Evolutionary conservation across 2,797 vertebrate genomes (phyloP).

Genomic region (Gymnodraco acuticeps): DNA sequence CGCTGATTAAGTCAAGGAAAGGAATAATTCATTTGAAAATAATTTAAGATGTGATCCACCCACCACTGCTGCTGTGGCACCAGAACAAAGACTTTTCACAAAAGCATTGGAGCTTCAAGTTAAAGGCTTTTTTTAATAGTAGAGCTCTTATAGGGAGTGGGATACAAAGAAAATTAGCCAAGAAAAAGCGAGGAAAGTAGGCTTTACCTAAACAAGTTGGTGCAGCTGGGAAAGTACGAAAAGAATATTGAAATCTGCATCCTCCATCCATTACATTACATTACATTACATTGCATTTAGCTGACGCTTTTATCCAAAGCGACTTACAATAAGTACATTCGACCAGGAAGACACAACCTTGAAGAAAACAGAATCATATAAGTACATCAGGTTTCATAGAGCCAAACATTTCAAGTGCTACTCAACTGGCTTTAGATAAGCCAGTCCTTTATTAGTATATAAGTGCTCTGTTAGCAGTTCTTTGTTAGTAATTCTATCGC

Average conservation of each 20-base stretch:
- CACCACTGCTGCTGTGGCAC: conserved; percentile 69
- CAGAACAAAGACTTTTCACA: conserved; percentile 73
- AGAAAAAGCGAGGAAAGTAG: conserved; percentile 41
- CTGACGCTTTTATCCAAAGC: too few species aligned
- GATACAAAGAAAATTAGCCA: conserved; percentile 51
- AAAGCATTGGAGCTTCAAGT: conserved; percentile 63
- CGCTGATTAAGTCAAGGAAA: conserved; percentile 45
- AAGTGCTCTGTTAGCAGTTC: too few species aligned
- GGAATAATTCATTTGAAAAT: conserved; percentile 73
- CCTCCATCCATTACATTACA: too few species aligned
- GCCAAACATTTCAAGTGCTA: too few species aligned
- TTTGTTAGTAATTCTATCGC: too few species aligned
- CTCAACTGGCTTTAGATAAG: too few species aligned
- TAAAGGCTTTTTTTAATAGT: conserved; percentile 76
- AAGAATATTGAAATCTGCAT: conserved; percentile 15
- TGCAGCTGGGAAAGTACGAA: conserved; percentile 29
- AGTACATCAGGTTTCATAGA: too few species aligned
- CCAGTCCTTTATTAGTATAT: too few species aligned
- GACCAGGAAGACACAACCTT: too few species aligned
- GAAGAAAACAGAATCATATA: too few species aligned
- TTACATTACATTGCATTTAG: too few species aligned
- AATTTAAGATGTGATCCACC: conserved; percentile 70
- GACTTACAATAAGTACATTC: too few species aligned
- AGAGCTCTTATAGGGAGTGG: conserved; percentile 63
- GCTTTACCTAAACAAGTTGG: conserved; percentile 25